Evolutionary conservation across 2,888 invertebrate genomes (phyloP).

Genomic region (Leptinotarsa tumamoca): DNA sequence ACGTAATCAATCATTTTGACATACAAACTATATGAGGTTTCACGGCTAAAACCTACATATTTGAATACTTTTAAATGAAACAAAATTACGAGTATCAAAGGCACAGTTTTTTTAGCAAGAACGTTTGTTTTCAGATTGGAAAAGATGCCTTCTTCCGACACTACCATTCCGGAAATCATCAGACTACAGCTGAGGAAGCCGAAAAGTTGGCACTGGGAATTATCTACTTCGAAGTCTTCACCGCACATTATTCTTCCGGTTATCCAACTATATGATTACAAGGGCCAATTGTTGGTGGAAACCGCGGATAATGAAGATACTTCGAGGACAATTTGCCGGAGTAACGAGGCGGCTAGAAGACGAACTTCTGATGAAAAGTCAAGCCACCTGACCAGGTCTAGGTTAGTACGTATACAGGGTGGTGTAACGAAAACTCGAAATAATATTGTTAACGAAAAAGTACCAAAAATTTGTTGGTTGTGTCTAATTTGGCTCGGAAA

Average conservation of each 20-base stretch:
- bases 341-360: slow-evolving; percentile 47
- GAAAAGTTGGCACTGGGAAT: slow-evolving; percentile 74
- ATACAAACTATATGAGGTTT: no score
- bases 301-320: slow-evolving; percentile 71
- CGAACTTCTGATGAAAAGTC: slow-evolving; percentile 45
- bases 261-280: slow-evolving; percentile 74
- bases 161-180: slow-evolving; percentile 67
- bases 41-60: no score
- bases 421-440: neutral
- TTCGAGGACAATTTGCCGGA: slow-evolving; percentile 59
- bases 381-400: neutral
- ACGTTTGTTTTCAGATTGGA: neutral
- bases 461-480: no score
- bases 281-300: slow-evolving; percentile 73
- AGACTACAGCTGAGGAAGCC: slow-evolving; percentile 74
- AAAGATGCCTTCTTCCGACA: slow-evolving; percentile 49
- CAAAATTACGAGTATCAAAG: no score
- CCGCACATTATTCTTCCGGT: slow-evolving; percentile 72
- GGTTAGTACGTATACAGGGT: neutral
- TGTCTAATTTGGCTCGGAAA: no score
- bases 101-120: no score
- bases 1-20: no score
- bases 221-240: slow-evolving; percentile 74
- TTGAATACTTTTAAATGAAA: no score
- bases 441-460: neutral